Percentiles rank a stretch among this genome's conserved stretches.
These are phyloP conservation scores for Etia nguti DNA, from an alignment of 2,113 vertebrate genomes.

Conservation along the genomic window DNA sequence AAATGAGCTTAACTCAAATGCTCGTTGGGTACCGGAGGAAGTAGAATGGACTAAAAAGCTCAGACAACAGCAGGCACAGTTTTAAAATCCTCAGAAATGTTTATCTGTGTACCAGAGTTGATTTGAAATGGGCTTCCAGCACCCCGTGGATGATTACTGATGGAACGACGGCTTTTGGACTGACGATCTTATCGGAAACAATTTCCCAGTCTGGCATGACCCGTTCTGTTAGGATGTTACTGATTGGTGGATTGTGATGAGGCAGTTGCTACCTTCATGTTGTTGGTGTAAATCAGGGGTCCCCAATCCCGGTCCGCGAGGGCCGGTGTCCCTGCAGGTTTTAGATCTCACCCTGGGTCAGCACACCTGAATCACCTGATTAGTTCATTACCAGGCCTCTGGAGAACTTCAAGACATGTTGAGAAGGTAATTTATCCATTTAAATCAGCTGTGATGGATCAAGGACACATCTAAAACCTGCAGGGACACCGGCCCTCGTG, in stretches of 20 bases:
- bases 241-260: not conserved
- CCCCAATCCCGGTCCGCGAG: too few relatives aligned
- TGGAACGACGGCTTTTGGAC: not conserved
- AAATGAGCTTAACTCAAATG: not conserved
- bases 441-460: too few relatives aligned
- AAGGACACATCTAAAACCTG: too few relatives aligned
- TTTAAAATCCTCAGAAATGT: not conserved
- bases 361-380: too few relatives aligned
- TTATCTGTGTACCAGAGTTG: not conserved
- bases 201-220: not conserved
- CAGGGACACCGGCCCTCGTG: too few relatives aligned
- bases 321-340: too few relatives aligned
- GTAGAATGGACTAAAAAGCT: not conserved
- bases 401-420: too few relatives aligned
- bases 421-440: too few relatives aligned
- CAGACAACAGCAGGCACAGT: not conserved
- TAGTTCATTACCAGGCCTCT: too few relatives aligned
- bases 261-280: not conserved
- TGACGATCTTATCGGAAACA: not conserved
- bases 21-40: not conserved
- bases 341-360: too few relatives aligned
- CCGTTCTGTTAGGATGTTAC: not conserved
- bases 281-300: too few relatives aligned
- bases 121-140: too few relatives aligned
- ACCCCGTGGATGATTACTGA: not conserved